phyloP scores from a whole-genome alignment of 2,113 vertebrate species.

The Ptyas mucosa region DNA sequence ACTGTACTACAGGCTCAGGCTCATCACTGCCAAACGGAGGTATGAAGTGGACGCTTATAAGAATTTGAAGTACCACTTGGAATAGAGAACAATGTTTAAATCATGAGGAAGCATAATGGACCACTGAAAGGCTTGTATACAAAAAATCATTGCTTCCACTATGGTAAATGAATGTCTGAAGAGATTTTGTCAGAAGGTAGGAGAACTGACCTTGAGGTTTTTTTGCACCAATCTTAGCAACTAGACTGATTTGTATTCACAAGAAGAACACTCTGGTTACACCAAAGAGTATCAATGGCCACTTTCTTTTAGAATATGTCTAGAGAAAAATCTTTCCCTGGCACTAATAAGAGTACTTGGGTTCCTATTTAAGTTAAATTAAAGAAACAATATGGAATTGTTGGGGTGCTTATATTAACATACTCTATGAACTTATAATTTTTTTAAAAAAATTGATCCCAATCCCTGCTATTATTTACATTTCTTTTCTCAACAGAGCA shows the following conservation, averaged over 20 bases:
- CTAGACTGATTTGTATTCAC: neutral
- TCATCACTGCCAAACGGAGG: neutral
- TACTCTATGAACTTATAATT: neutral
- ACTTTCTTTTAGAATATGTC: neutral
- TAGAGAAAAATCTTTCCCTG: neutral
- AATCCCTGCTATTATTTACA: neutral
- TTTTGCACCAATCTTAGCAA: neutral
- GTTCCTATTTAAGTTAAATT: neutral
- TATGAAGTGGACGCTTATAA: neutral
- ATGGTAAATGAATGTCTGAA: neutral
- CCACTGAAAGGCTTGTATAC: neutral
- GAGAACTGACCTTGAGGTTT: neutral
- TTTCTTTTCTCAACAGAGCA: neutral
- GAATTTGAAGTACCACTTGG: neutral
- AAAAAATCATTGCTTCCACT: neutral
- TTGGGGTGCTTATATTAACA: neutral
- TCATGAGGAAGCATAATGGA: neutral
- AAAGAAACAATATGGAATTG: neutral
- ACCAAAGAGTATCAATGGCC: neutral
- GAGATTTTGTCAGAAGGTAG: neutral
- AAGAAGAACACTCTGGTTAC: neutral
- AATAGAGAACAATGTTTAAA: neutral
- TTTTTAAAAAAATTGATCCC: neutral
- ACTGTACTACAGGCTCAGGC: no score
- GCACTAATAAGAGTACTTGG: neutral